Evolutionary conservation across 2,797 vertebrate species (phyloP).

Genomic region (Dryobates pubescens): DNA sequence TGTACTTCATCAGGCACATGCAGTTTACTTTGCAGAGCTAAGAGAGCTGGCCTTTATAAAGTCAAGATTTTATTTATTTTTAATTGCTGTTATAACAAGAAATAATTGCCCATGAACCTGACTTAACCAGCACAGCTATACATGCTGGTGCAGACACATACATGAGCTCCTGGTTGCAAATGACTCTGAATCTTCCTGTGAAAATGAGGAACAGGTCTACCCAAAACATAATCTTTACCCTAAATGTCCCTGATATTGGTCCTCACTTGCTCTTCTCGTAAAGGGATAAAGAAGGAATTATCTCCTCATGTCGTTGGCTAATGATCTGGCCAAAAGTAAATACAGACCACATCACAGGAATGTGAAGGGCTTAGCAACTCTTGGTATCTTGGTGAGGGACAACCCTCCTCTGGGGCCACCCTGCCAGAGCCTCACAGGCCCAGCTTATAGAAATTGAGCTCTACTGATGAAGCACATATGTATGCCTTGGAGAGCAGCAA

Average conservation of each 20-base stretch:
- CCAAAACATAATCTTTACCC: background rate
- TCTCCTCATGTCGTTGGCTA: background rate
- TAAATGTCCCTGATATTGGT: background rate
- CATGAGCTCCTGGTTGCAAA: background rate
- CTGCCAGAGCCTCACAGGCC: background rate
- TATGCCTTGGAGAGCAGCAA: background rate
- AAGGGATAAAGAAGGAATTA: background rate
- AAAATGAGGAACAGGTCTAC: background rate
- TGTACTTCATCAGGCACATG: background rate
- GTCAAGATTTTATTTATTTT: background rate
- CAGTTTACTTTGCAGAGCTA: background rate
- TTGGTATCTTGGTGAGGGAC: background rate
- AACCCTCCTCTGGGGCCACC: background rate
- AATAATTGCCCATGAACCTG: background rate
- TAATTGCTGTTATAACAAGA: background rate
- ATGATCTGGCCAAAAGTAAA: background rate
- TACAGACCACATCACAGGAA: background rate
- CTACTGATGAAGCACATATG: fast-evolving
- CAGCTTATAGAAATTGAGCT: fast-evolving
- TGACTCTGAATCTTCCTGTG: background rate
- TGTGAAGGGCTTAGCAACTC: background rate
- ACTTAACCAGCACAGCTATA: background rate
- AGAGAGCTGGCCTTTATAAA: background rate
- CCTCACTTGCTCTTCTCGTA: background rate
- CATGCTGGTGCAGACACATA: background rate